Evolutionary conservation across 2,888 invertebrate genomes (phyloP), one percentile per base, ranked within the genome.

Genomic region (Drosophila tanythrix): DNA sequence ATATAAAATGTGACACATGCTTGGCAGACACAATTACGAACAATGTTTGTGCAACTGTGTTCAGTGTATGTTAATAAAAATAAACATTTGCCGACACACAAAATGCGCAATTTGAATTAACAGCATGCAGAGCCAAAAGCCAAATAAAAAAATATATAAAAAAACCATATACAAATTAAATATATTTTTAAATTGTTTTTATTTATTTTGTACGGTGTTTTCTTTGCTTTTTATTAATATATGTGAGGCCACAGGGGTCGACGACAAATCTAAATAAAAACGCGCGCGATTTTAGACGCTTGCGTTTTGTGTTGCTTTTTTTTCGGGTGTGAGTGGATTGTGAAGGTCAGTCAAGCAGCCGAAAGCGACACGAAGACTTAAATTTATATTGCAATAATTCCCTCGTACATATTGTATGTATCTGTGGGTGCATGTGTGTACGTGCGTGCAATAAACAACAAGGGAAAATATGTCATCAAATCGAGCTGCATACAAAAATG

Each of bases 11-110:
- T 60, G 85, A 82, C 80, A 84, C 80, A 81, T 82, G 38, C 38
- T 25, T 46, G 38, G 81, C 58, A 70, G 83, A 82, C 88, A 85
- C 82, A 85, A 82, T 88, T 88, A 85, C 88, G 59, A 72, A 66
- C 53, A 60, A 67, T 63, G 64, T 74, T 75, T 67, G 35, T 71
- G 61, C 64, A 78, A 81, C 67, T 80, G 70, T 80, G 63, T 51
- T 31, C 36, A 46, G 40, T 50, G 50, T 60, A 35, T 76, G 64
- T 72, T 81, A 78, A 78, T 78, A 68, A 72, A 78, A 78, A 78
- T 78, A 81, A 78, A 78, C 78, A 78, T 78, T 78, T 76, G 64
- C 66, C 77, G 60, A 57, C 71, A 63, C 66, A 35, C 75, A 31
- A 63, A 69, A 64, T 51, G 70, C 75, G 80, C 65, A 79, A 74